These are phyloP conservation scores for Harpalus rubripes DNA, from an alignment of 2,888 invertebrate genomes.

Conservation along the genomic window DNA sequence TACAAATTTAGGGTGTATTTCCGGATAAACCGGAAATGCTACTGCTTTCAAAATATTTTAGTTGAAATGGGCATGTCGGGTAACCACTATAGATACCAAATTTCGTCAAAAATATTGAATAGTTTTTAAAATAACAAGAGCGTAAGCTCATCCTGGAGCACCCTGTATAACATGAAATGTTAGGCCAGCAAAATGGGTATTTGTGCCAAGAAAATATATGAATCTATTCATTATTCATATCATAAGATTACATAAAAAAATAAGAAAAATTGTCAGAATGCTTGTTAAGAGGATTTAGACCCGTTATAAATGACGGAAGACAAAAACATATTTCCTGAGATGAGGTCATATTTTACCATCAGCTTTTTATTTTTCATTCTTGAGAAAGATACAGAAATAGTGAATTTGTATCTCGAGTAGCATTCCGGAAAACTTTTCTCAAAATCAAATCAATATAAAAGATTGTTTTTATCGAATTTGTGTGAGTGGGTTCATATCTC, in stretches of 20 bases:
- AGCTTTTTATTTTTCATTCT: conserved; percentile 11
- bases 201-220: conserved; percentile 37
- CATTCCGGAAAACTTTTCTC: neutral
- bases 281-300: conserved; percentile 50
- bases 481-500: conserved; percentile 28
- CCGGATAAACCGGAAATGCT: too few relatives aligned
- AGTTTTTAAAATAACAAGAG: too few relatives aligned
- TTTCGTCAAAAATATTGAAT: too few relatives aligned
- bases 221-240: conserved; percentile 47
- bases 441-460: conserved; percentile 13
- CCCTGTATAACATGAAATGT: too few relatives aligned
- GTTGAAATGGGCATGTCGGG: too few relatives aligned
- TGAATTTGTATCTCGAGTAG: neutral
- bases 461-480: conserved; percentile 46
- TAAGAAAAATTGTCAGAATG: conserved; percentile 39
- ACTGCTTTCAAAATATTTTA: too few relatives aligned
- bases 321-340: conserved; percentile 48
- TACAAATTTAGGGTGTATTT: too few relatives aligned
- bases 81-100: too few relatives aligned
- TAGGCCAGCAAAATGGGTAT: conserved; percentile 8
- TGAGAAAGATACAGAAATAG: conserved; percentile 2
- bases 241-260: conserved; percentile 43
- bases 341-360: conserved; percentile 29
- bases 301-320: conserved; percentile 51
- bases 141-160: too few relatives aligned